Evolutionary conservation across 2,888 invertebrate genomes (phyloP).

Genomic region (Caenorhabditis sp.): DNA sequence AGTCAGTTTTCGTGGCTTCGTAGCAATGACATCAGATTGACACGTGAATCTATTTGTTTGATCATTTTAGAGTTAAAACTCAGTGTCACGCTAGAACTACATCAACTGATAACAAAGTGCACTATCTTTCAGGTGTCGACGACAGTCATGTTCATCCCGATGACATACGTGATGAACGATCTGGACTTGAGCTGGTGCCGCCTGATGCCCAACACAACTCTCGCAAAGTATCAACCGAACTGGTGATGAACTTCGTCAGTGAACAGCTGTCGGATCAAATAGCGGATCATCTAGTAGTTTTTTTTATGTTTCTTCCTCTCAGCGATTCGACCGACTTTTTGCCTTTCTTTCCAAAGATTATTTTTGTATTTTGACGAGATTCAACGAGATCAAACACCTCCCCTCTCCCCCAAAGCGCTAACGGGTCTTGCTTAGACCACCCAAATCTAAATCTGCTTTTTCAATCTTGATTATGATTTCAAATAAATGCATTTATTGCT

Average conservation of each 20-base stretch:
- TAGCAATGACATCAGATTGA: too few relatives aligned
- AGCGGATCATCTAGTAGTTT: not conserved
- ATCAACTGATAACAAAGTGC: not conserved
- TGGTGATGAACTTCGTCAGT: slow-evolving; percentile 54
- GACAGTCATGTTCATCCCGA: slow-evolving; percentile 68
- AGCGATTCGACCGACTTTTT: slow-evolving; percentile 12
- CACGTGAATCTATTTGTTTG: too few relatives aligned
- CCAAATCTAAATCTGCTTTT: not conserved
- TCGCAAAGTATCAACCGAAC: slow-evolving; percentile 65
- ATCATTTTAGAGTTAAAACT: too few relatives aligned
- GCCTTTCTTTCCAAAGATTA: slow-evolving; percentile 25
- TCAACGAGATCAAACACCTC: slow-evolving; percentile 28
- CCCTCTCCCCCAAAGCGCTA: slow-evolving; percentile 1
- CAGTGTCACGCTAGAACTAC: too few relatives aligned
- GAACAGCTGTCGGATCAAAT: slow-evolving; percentile 10
- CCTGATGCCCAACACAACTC: slow-evolving; percentile 61
- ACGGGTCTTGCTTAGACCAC: slow-evolving; percentile 26
- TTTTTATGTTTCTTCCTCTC: not conserved
- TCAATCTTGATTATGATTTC: not conserved
- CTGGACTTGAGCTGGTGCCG: slow-evolving; percentile 74
- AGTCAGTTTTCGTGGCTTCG: too few relatives aligned
- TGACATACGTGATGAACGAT: slow-evolving; percentile 73
- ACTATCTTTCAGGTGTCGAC: slow-evolving; percentile 59
- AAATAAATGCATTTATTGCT: slow-evolving; percentile 50
- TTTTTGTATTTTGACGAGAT: not conserved